Evolutionary conservation across 2,888 invertebrate species (phyloP).

Genomic region (Hoplodrina blanda): DNA sequence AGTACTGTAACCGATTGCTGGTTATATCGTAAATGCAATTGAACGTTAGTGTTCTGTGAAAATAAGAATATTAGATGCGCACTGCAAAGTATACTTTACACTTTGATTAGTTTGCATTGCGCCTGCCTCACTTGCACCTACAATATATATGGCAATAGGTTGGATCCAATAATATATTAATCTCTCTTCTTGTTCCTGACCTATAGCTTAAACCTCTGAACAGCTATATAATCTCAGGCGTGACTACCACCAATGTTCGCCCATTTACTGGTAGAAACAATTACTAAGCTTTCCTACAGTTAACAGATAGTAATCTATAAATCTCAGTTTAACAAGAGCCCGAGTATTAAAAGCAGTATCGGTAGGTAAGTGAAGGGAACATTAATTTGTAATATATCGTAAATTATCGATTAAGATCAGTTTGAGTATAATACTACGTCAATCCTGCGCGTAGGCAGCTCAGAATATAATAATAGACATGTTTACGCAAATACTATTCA

Average conservation of each 20-base stretch:
- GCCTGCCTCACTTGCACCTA: background rate
- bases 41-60: background rate
- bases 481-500: slow-evolving; percentile 82
- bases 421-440: slow-evolving; percentile 65
- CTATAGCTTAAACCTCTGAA: slow-evolving; percentile 9
- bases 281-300: slow-evolving; percentile 47
- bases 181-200: slow-evolving; percentile 11
- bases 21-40: no score
- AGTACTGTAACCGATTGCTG: background rate
- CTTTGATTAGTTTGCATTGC: background rate
- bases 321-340: slow-evolving; percentile 53
- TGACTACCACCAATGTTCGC: slow-evolving; percentile 24
- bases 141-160: background rate
- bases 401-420: slow-evolving; percentile 77
- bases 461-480: slow-evolving; percentile 62
- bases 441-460: slow-evolving; percentile 61
- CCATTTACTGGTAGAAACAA: slow-evolving; percentile 52
- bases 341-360: slow-evolving; percentile 52
- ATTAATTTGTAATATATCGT: slow-evolving; percentile 70
- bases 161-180: background rate
- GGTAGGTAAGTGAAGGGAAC: slow-evolving; percentile 68
- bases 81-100: background rate
- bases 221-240: slow-evolving; percentile 23
- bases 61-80: background rate
- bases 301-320: slow-evolving; percentile 55